phyloP scores from a whole-genome alignment of 1,140 invertebrate species.

The Propsilocerus akamusi region DNA sequence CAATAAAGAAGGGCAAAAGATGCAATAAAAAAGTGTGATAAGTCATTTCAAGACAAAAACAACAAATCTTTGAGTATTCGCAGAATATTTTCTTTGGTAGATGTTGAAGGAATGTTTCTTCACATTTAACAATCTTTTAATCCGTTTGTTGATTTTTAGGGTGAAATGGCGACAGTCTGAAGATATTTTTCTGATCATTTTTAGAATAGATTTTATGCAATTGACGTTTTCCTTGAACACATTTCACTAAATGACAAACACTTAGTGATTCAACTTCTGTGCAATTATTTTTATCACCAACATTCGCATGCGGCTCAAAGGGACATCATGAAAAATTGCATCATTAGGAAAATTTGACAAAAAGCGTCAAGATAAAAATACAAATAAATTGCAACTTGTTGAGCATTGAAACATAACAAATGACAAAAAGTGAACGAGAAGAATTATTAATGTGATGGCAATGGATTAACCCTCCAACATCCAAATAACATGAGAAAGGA shows the following conservation, averaged over 20 bases:
- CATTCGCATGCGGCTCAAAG: too few species aligned
- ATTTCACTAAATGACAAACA: not conserved
- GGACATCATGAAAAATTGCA: constrained; percentile 1
- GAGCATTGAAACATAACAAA: not conserved
- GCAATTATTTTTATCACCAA: too few species aligned
- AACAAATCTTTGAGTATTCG: not conserved
- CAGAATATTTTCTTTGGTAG: too few species aligned
- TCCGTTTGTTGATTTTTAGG: not conserved
- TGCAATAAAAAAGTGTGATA: too few species aligned
- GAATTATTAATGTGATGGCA: constrained; percentile 1
- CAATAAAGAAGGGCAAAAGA: too few species aligned
- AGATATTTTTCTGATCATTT: too few species aligned
- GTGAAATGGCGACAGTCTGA: too few species aligned
- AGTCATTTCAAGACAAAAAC: too few species aligned
- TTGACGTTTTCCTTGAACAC: not conserved
- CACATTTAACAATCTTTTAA: not conserved
- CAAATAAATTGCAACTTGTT: constrained; percentile 2
- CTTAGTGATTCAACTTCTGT: too few species aligned
- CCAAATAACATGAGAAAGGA: too few species aligned
- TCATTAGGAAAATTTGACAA: constrained; percentile 1
- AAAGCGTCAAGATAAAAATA: constrained; percentile 3
- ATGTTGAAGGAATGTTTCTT: not conserved
- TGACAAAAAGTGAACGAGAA: constrained; percentile 1
- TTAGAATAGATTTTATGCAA: too few species aligned
- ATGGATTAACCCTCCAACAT: not conserved